These are phyloP conservation scores for Athene noctua DNA, from an alignment of 2,113 vertebrate genomes.

Conservation along the genomic window DNA sequence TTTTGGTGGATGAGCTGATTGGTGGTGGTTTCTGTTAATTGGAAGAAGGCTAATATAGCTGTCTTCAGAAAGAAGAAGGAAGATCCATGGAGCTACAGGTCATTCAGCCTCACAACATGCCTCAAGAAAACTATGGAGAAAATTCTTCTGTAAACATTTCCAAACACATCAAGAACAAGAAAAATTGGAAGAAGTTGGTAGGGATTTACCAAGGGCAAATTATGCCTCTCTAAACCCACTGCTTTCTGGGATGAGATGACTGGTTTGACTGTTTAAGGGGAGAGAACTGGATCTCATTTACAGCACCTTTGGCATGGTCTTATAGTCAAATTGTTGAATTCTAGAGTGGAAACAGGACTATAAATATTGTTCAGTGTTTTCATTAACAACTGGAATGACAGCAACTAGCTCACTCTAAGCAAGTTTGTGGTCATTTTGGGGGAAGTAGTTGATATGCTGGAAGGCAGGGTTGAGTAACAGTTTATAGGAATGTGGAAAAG, in stretches of 20 bases:
- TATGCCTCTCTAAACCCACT: not conserved
- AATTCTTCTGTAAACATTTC: not conserved
- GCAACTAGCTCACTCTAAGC: not conserved
- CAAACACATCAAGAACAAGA: not conserved
- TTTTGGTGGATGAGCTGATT: not conserved
- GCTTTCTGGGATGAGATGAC: not conserved
- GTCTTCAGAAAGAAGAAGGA: not conserved
- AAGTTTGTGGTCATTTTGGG: not conserved
- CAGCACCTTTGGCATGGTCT: not conserved
- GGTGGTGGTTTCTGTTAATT: not conserved
- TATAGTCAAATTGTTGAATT: not conserved
- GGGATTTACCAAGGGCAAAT: not conserved
- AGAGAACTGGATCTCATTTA: not conserved
- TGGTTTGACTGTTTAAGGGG: not conserved
- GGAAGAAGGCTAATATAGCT: not conserved
- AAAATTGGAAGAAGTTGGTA: not conserved
- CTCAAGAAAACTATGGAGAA: not conserved
- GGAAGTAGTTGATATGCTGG: not conserved
- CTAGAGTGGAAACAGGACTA: no score
- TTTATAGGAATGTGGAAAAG: not conserved
- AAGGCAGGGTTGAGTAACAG: not conserved
- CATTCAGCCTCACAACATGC: not conserved
- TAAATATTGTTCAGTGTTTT: not conserved
- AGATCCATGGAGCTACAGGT: not conserved
- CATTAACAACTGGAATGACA: not conserved